These are phyloP conservation scores for Halyomorpha halys DNA, from an alignment of 1,140 invertebrate species.

Conservation along the genomic window DNA sequence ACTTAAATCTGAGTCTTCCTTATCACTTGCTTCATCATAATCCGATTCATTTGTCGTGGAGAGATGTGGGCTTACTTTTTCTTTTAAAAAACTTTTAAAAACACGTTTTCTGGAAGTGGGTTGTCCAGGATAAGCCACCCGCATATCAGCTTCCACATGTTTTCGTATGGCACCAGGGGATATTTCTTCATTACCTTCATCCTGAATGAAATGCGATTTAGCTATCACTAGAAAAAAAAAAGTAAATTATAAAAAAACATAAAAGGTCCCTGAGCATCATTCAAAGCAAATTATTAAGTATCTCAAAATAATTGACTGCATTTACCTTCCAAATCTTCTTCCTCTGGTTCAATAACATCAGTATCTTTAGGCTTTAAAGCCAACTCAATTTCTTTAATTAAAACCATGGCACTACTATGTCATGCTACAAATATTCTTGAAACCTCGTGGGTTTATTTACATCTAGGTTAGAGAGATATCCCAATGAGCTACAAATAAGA, in stretches of 20 bases:
- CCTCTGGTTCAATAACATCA: constrained; percentile 16
- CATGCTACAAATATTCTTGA: too few relatives aligned
- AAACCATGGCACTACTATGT: background rate
- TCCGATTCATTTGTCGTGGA: background rate
- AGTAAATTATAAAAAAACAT: too few relatives aligned
- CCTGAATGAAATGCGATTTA: constrained; percentile 15
- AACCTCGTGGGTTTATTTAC: too few relatives aligned
- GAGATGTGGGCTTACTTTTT: background rate
- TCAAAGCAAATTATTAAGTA: too few relatives aligned
- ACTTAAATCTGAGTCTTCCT: background rate
- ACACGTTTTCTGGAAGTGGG: constrained; percentile 23
- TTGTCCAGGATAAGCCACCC: constrained; percentile 20
- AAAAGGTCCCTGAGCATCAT: too few relatives aligned
- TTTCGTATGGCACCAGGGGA: constrained; percentile 9
- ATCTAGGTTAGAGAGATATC: too few relatives aligned
- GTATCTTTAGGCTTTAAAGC: constrained; percentile 12
- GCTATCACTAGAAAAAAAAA: background rate
- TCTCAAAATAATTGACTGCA: too few relatives aligned
- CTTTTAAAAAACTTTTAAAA: background rate
- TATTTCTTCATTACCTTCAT: constrained; percentile 18
- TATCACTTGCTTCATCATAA: background rate
- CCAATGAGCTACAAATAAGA: too few relatives aligned
- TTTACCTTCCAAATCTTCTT: constrained; percentile 17
- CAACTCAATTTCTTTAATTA: constrained; percentile 23
- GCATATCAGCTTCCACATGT: constrained; percentile 16